Base-by-base conservation (phyloP, 1,140 invertebrate species). In the Formica exsecta region DNA sequence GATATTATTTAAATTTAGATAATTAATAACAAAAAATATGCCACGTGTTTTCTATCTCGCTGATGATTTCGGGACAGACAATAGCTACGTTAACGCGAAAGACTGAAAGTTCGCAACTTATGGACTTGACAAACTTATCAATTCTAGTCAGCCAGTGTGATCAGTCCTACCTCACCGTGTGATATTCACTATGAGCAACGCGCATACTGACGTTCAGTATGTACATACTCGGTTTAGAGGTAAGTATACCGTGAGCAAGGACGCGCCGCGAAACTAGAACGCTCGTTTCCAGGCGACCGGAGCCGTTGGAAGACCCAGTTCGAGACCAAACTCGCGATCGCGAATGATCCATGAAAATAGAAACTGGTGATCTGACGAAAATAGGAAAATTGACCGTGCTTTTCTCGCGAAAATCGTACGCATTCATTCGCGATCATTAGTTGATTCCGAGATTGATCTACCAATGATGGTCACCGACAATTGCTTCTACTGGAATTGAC, bases 201-300 rank as follows among this genome's bases (percentile, higher is more conserved):
- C 77, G 83, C 57, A 77, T 57, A 81, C 79, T 87, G 89, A 84
- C 86, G 79, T 89, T 41, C 13, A 76, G n/a, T 83, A 66, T 51
- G 62, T 62, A 81, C 51, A 84, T 86, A 87, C 84, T 90, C 90
- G 85, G 76, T 84, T 88, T 71, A 86, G 87, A 88, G 79, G 89
- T 91, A 89, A 91, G 90, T 91, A 44, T 91, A 91, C 86, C 87
- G 81, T 77, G 89, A 89, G 74, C 90, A 91, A 91, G 90, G 90
- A 91, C 89, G 87, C 85, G 71, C 19, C 75, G 70, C 80, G 84
- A 87, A 91, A 91, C 85, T 91, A 44, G 89, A 89, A 87, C 87
- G 66, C 73, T 84, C 22, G 86, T 90, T 91, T 65, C 66, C 81
- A 89, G 62, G n/a, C 65, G 80, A 85, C 16, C 65, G 61, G 66